Conservation (phyloP, 2,888 invertebrate species). For the Aphelenchoides bicaudatus region DNA sequence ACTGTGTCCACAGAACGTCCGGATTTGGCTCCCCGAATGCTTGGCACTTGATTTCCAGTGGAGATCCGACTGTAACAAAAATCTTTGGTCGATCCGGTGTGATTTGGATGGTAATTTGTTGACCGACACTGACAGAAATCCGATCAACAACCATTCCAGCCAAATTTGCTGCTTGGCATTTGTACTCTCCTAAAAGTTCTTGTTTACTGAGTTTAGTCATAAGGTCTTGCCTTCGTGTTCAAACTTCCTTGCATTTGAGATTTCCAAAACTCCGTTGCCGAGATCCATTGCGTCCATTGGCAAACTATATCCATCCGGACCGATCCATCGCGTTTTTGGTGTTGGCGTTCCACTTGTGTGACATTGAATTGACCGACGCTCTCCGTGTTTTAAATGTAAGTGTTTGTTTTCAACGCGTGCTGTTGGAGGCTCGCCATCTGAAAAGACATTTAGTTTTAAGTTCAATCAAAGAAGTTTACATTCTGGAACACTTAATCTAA, state of each 20-base stretch:
- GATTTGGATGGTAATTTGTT: too few species aligned
- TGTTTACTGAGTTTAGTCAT: too few species aligned
- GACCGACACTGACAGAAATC: too few species aligned
- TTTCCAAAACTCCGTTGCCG: conserved; percentile 45
- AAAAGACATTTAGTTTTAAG: too few species aligned
- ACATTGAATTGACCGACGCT: conserved; percentile 54
- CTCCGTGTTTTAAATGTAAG: conserved; percentile 59
- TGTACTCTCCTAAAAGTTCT: too few species aligned
- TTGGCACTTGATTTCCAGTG: conserved; percentile 53
- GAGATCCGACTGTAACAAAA: conserved; percentile 56
- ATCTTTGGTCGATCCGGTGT: conserved; percentile 49
- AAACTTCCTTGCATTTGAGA: conserved; percentile 32
- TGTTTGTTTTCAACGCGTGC: conserved; percentile 56
- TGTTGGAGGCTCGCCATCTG: conserved; percentile 51
- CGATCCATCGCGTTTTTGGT: conserved; percentile 54
- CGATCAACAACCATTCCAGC: too few species aligned
- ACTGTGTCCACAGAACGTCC: conserved; percentile 41
- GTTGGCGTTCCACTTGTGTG: conserved; percentile 50
- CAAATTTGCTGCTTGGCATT: too few species aligned
- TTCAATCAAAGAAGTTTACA: too few species aligned
- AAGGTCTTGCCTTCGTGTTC: conserved; percentile 33
- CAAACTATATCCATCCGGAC: conserved; percentile 51
- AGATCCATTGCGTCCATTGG: conserved; percentile 57
- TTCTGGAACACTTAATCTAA: too few species aligned
- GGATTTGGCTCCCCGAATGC: conserved; percentile 59